phyloP scores from a whole-genome alignment of 1,140 invertebrate genomes.

The Caenorhabditis brenneri region DNA sequence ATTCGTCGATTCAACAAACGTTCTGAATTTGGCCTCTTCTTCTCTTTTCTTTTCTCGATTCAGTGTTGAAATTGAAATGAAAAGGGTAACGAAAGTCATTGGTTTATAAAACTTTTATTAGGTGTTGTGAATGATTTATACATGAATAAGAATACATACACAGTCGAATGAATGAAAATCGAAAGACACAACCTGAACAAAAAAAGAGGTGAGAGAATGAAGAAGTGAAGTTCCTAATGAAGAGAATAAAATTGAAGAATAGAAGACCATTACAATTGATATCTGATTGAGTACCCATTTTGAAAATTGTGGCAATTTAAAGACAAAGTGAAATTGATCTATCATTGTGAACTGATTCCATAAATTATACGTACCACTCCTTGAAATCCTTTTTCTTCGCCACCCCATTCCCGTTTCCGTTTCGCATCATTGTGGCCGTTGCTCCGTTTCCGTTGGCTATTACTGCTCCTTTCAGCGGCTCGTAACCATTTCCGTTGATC shows the following conservation, averaged over 20 bases:
- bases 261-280: slow-evolving; percentile 10
- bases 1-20: not conserved
- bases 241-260: not conserved
- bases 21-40: not conserved
- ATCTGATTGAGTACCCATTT: slow-evolving; percentile 18
- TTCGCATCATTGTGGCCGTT: slow-evolving; percentile 45
- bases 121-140: not conserved
- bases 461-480: slow-evolving; percentile 58
- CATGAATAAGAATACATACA: not conserved
- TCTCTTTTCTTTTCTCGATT: not conserved
- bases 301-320: not conserved
- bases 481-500: slow-evolving; percentile 60
- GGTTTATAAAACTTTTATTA: slow-evolving; percentile 3
- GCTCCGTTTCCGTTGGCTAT: slow-evolving; percentile 54
- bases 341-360: not conserved
- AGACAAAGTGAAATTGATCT: not conserved
- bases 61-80: not conserved
- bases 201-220: not conserved
- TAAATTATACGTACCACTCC: slow-evolving; percentile 65
- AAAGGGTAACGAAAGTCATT: not conserved
- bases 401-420: slow-evolving; percentile 53
- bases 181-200: slow-evolving; percentile 10
- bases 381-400: slow-evolving; percentile 65
- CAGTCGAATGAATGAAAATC: not conserved
- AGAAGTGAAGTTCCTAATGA: not conserved